These are phyloP conservation scores for Synergus gifuensis DNA, from an alignment of 2,888 invertebrate genomes.

Conservation along the genomic window DNA sequence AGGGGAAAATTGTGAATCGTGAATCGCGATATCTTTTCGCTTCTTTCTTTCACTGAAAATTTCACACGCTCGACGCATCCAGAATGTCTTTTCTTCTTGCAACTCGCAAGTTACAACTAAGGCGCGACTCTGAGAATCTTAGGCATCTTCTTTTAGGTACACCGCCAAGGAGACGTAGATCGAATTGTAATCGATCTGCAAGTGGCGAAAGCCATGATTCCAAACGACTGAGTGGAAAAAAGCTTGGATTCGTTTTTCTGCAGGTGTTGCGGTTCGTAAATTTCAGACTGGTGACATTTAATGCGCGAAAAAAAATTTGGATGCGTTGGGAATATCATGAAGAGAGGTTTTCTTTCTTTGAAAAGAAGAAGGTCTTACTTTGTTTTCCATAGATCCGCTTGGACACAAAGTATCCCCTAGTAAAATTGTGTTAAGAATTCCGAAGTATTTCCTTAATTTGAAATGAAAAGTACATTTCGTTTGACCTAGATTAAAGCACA, in stretches of 20 bases:
- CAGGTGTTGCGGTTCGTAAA: constrained; percentile 1
- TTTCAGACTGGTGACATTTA: neutral
- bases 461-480: neutral
- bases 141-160: constrained; percentile 52
- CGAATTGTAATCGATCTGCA: constrained; percentile 53
- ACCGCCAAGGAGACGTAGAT: constrained; percentile 53
- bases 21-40: constrained; percentile 50
- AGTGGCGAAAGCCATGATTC: constrained; percentile 20
- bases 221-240: neutral
- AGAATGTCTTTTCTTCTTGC: constrained; percentile 54
- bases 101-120: constrained; percentile 45
- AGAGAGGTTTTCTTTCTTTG: neutral
- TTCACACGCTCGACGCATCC: constrained; percentile 54
- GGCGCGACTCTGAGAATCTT: constrained; percentile 50
- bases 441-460: neutral
- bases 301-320: neutral
- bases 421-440: too few species aligned
- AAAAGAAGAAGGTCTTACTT: too few species aligned
- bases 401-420: too few species aligned
- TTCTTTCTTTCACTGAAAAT: constrained; percentile 52
- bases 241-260: constrained; percentile 4
- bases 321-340: neutral
- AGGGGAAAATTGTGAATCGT: constrained; percentile 44
- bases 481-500: neutral
- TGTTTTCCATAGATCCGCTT: too few species aligned